These are phyloP conservation scores for Eupithecia inturbata DNA, from an alignment of 2,888 invertebrate species.

Conservation along the genomic window DNA sequence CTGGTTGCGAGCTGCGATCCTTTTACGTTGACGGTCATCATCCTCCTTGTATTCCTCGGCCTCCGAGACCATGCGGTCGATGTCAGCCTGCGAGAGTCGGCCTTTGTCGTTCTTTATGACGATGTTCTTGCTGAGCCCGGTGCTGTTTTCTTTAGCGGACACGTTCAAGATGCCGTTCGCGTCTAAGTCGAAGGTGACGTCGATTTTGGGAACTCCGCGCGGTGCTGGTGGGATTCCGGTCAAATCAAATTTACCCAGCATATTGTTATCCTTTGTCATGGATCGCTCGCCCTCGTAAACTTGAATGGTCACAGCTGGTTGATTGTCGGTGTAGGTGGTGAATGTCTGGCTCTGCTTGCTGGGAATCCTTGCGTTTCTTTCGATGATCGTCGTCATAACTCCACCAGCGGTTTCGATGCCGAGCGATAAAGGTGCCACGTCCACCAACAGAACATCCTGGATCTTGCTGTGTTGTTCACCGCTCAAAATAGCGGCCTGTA, in stretches of 20 bases:
- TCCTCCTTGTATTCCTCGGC: conserved; percentile 90
- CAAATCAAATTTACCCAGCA: conserved; percentile 86
- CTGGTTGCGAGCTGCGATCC: conserved; percentile 88
- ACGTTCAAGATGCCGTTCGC: conserved; percentile 93
- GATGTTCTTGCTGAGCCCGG: conserved; percentile 88
- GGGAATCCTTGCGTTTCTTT: conserved; percentile 88
- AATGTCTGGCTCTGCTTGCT: conserved; percentile 89
- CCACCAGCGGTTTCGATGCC: conserved; percentile 92
- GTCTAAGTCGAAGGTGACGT: conserved; percentile 90
- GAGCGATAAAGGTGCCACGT: conserved; percentile 86
- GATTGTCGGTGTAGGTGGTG: conserved; percentile 92
- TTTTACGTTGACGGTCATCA: conserved; percentile 87
- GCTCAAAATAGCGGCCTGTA: conserved; percentile 89
- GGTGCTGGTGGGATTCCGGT: conserved; percentile 89
- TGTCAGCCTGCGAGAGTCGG: conserved; percentile 90
- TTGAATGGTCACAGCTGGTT: conserved; percentile 89
- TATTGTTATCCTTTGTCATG: conserved; percentile 92
- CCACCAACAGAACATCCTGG: conserved; percentile 86
- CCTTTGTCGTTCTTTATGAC: conserved; percentile 93
- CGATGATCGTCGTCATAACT: conserved; percentile 90
- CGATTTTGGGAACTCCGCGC: conserved; percentile 87
- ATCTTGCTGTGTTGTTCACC: conserved; percentile 90
- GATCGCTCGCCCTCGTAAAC: conserved; percentile 91
- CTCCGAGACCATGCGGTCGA: conserved; percentile 90
- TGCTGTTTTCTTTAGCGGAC: conserved; percentile 88